Evolutionary conservation across 2,797 vertebrate species (phyloP).

Genomic region (Rhadinocentrus ornatus): DNA sequence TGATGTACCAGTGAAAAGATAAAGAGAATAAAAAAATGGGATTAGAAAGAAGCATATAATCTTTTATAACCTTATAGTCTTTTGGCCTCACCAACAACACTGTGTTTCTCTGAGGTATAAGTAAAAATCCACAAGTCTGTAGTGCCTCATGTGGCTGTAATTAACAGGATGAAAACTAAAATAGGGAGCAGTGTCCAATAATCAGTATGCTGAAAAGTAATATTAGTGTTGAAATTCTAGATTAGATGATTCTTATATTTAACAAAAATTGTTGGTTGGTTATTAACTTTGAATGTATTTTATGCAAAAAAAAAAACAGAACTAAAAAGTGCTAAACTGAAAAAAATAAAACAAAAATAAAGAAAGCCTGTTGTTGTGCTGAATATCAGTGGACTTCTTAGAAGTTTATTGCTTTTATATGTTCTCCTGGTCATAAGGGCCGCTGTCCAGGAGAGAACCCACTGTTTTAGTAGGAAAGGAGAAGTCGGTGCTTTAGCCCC

Average conservation of each 20-base stretch:
- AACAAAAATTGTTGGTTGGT: conserved; percentile 51
- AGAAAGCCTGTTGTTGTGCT: too few relatives aligned
- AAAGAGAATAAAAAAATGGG: conserved; percentile 29
- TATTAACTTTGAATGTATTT: conserved; percentile 29
- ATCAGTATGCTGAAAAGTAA: conserved; percentile 29
- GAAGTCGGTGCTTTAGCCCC: conserved; percentile 41
- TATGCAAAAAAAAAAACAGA: conserved; percentile 40
- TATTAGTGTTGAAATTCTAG: conserved; percentile 2
- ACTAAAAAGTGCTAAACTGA: not conserved
- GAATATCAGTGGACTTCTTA: not conserved
- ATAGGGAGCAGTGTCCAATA: conserved; percentile 20
- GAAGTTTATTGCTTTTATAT: not conserved
- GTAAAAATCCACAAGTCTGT: conserved; percentile 28
- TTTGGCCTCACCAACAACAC: conserved; percentile 20
- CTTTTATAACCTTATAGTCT: conserved; percentile 10
- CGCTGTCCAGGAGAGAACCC: conserved; percentile 32
- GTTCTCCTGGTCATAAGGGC: not conserved
- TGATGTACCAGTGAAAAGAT: conserved; percentile 30
- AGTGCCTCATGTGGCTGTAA: conserved; percentile 30
- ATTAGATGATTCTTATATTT: not conserved
- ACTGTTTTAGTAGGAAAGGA: conserved; percentile 17
- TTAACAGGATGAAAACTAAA: conserved; percentile 33
- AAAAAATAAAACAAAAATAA: not conserved
- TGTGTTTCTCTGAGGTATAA: conserved; percentile 19
- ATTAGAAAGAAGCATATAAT: conserved; percentile 23